Evolutionary conservation across 2,888 invertebrate species (phyloP), one percentile per base, ranked within the genome.

Genomic region (Eulithis prunata): DNA sequence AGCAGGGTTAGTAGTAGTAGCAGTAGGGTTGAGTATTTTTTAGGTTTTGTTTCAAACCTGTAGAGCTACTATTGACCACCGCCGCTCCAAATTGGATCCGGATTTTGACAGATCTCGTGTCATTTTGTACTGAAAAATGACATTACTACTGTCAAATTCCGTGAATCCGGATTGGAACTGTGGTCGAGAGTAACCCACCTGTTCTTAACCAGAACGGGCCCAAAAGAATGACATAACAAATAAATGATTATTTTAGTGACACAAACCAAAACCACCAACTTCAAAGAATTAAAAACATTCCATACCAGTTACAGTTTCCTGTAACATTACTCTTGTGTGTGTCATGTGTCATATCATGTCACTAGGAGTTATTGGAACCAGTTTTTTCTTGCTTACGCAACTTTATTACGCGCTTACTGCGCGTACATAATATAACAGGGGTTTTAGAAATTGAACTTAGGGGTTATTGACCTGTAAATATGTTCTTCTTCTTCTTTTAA

Each of bases 251-350:
- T 21, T 21, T 21, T 21, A 21, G 2, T 57, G 57, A 57, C 47
- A 57, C 57, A 57, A 49, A 21, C 13, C 3, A 41, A n/a, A 59
- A 58, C 52, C 56, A 55, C 58, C 38, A 21, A 60, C 49, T 62
- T 66, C 67, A 51, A 38, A 66, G 66, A 70, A 68, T 49, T 28
- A 51, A 49, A 58, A 54, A 57, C 28, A 53, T 70, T 55, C 64
- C 64, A 41, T 53, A 53, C 21, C 55, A 51, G 66, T 21, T 21
- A 60, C 36, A 52, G 54, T 64, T 73, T 71, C 69, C 71, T 73
- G 73, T 70, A 70, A 71, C 53, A 70, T 70, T 52, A 73, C 45
- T 66, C 70, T 64, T 66, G 66, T 62, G 61, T 66, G 57, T 66
- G 66, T 56, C 62, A 63, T 63, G 62, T 63, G 66, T 63, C 66